Evolutionary conservation across 2,888 invertebrate genomes (phyloP).

Genomic region (Meteorus cinctellus): DNA sequence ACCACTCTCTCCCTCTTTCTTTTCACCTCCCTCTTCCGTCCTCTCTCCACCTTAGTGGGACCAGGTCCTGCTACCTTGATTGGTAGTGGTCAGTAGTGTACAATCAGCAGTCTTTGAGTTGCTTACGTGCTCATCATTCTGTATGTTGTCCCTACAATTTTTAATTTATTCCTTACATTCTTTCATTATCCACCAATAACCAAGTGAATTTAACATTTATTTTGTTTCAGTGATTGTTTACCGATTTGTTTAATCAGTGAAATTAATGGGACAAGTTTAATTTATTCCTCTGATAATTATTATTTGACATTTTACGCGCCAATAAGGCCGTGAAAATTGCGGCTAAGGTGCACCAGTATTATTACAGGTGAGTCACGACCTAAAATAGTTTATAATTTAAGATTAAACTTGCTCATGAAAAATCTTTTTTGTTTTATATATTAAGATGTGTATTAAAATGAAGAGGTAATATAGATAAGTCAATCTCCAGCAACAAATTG

Average conservation of each 20-base stretch:
- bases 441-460: neutral
- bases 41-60: neutral
- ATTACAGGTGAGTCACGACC: constrained; percentile 53
- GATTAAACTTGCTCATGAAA: neutral
- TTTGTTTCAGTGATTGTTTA: neutral
- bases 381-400: constrained; percentile 46
- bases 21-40: neutral
- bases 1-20: constrained; percentile 25
- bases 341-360: constrained; percentile 49
- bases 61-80: constrained; percentile 57
- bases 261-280: neutral
- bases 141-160: neutral
- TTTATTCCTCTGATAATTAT: neutral
- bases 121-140: constrained; percentile 22
- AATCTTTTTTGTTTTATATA: neutral
- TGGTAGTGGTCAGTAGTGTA: constrained; percentile 58
- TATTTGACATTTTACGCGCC: constrained; percentile 32
- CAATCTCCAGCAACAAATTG: no score
- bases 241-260: constrained; percentile 1
- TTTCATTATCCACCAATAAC: neutral
- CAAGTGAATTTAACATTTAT: neutral
- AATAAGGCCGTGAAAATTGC: constrained; percentile 41
- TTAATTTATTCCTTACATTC: neutral
- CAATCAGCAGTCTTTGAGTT: constrained; percentile 48
- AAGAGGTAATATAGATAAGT: neutral